Evolutionary conservation across 2,888 invertebrate genomes (phyloP).

Genomic region (Limenitis arthemis): DNA sequence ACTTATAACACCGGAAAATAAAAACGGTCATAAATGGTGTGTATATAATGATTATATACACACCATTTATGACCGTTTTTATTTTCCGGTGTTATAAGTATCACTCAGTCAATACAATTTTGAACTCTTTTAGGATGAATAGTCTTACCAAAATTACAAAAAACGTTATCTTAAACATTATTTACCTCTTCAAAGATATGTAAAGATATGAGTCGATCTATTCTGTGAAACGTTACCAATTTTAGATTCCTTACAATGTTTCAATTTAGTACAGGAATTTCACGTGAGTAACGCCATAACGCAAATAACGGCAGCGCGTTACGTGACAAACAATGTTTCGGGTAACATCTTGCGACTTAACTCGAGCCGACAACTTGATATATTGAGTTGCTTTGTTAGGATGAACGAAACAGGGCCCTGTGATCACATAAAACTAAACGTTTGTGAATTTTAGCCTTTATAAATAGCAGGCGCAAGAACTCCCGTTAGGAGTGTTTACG

Average conservation of each 20-base stretch:
- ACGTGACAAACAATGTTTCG: constrained; percentile 52
- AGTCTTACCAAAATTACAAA: too few species aligned
- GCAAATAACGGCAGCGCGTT: constrained; percentile 38
- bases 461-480: background rate
- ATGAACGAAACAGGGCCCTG: constrained; percentile 50
- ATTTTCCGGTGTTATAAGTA: too few species aligned
- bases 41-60: background rate
- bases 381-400: constrained; percentile 59
- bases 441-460: constrained; percentile 10
- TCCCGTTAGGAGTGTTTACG: background rate
- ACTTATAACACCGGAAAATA: too few species aligned
- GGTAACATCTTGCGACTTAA: constrained; percentile 49
- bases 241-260: constrained; percentile 3
- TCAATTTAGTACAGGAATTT: constrained; percentile 18
- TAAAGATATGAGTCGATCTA: too few species aligned
- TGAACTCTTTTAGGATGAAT: too few species aligned
- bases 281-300: constrained; percentile 27
- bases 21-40: background rate
- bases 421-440: constrained; percentile 4
- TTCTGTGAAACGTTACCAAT: background rate
- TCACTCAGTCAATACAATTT: too few species aligned
- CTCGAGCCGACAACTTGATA: constrained; percentile 59
- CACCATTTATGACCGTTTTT: background rate
- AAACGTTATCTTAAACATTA: too few species aligned
- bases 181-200: too few species aligned